These are phyloP conservation scores for Drosophila subsilvestris DNA, from an alignment of 2,888 invertebrate genomes.

Conservation along the genomic window DNA sequence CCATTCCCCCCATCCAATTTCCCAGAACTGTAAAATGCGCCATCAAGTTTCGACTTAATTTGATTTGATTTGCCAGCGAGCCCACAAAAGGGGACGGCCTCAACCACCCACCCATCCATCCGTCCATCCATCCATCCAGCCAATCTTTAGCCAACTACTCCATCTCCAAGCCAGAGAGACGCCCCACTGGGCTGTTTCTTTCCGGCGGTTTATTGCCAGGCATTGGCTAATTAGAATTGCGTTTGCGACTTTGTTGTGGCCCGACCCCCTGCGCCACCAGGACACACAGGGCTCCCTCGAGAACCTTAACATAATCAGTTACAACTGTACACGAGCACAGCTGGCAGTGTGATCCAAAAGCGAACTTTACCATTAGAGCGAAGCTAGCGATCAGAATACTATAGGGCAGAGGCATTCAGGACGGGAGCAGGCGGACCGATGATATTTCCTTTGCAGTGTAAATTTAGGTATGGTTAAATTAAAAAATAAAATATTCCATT, in stretches of 20 bases:
- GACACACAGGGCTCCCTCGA: too few relatives aligned
- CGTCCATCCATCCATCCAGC: not conserved
- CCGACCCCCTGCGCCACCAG: too few relatives aligned
- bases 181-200: constrained; percentile 40
- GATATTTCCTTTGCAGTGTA: too few relatives aligned
- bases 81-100: constrained; percentile 18
- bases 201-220: constrained; percentile 65
- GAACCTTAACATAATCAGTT: too few relatives aligned
- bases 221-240: constrained; percentile 69
- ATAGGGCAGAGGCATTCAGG: too few relatives aligned
- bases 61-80: constrained; percentile 68
- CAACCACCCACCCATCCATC: not conserved
- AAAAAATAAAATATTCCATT: too few relatives aligned
- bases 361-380: too few relatives aligned
- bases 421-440: too few relatives aligned
- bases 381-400: too few relatives aligned
- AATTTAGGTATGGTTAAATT: too few relatives aligned
- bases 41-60: constrained; percentile 71
- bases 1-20: not conserved
- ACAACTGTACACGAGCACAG: too few relatives aligned
- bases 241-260: constrained; percentile 43
- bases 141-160: constrained; percentile 2
- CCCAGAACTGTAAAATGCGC: constrained; percentile 55
- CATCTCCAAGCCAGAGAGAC: constrained; percentile 1
- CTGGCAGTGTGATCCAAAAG: too few relatives aligned